Conservation (phyloP, 92 coral and sea anemone genomes). For the Plumapathes pennacea region DNA sequence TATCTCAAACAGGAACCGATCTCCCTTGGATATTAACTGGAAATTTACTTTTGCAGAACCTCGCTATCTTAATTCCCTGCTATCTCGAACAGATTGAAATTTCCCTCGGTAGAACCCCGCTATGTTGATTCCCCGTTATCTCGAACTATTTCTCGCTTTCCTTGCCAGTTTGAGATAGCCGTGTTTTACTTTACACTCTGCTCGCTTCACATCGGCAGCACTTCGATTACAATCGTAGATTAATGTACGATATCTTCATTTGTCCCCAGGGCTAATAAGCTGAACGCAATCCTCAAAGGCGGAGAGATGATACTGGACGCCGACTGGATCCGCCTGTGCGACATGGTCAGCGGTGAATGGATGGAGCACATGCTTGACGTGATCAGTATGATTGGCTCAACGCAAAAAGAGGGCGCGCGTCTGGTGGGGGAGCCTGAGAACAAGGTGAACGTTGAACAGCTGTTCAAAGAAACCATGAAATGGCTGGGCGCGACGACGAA, state of each 20-base stretch:
- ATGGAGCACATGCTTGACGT: slow-evolving; percentile 65
- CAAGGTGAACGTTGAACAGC: slow-evolving; percentile 63
- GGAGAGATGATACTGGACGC: slow-evolving; percentile 81
- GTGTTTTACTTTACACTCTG: no score
- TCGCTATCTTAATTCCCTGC: no score
- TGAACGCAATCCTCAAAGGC: slow-evolving; percentile 73
- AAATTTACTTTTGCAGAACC: no score
- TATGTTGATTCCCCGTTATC: no score
- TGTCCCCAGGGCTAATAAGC: slow-evolving; percentile 78
- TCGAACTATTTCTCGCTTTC: no score
- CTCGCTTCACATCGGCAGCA: no score
- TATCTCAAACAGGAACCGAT: no score
- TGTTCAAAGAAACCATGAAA: slow-evolving; percentile 65
- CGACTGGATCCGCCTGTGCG: slow-evolving; percentile 92
- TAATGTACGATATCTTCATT: not conserved
- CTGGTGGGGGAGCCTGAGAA: slow-evolving; percentile 62
- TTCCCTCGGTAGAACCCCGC: no score
- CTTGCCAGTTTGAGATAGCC: no score
- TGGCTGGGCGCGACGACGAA: slow-evolving; percentile 92
- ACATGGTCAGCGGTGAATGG: slow-evolving; percentile 83
- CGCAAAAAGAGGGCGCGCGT: slow-evolving; percentile 79
- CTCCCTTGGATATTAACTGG: no score
- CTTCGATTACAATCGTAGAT: no score
- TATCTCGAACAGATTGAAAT: no score
- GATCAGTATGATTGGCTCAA: slow-evolving; percentile 76